phyloP scores from a whole-genome alignment of 2,888 invertebrate genomes.

The Campoplex nolae region DNA sequence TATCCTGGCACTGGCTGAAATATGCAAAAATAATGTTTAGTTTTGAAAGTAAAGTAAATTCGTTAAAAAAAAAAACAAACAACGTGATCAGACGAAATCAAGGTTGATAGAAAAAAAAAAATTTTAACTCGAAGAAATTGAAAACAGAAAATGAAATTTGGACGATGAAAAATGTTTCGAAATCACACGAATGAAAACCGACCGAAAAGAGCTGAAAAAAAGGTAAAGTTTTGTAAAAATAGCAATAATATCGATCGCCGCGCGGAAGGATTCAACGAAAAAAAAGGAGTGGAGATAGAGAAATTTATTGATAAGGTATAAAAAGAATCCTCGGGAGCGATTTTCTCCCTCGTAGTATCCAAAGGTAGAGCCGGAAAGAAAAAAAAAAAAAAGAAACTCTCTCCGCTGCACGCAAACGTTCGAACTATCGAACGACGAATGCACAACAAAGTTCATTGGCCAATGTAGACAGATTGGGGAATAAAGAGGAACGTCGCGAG shows the following conservation, averaged over 20 bases:
- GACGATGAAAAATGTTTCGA: background rate
- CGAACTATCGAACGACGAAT: conserved; percentile 35
- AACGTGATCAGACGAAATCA: background rate
- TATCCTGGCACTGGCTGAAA: background rate
- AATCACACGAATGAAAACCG: background rate
- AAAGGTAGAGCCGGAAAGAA: background rate
- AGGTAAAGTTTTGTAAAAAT: background rate
- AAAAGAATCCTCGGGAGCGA: background rate
- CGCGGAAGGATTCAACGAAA: background rate
- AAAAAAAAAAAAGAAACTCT: background rate
- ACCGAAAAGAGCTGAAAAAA: background rate
- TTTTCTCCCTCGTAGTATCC: background rate
- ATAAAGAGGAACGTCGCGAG: conserved; percentile 21
- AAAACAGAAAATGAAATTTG: background rate
- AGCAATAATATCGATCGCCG: background rate
- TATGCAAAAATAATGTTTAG: background rate
- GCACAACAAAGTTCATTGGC: conserved; percentile 46
- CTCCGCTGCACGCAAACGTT: conserved; percentile 8
- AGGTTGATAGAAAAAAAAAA: background rate
- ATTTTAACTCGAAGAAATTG: background rate
- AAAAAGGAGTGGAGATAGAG: background rate
- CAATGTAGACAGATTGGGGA: conserved; percentile 55
- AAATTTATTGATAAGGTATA: background rate
- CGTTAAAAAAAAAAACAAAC: background rate
- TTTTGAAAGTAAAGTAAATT: background rate